phyloP scores from a whole-genome alignment of 37 sponge, comb jelly and placozoan species.

The Petrosia ficiformis region DNA sequence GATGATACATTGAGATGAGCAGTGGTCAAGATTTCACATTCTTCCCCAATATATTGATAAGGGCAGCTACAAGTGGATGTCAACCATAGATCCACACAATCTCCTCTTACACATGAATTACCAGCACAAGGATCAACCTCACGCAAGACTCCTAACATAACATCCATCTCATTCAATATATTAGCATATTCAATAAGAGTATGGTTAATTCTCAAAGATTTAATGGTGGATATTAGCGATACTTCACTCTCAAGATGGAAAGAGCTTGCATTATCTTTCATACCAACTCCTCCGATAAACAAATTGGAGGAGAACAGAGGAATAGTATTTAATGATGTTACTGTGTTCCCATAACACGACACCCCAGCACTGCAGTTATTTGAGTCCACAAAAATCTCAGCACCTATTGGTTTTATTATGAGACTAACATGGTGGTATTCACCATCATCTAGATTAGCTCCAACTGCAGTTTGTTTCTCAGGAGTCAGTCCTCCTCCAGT shows the following conservation, averaged over 20 bases:
- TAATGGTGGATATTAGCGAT: not conserved
- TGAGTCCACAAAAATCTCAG: not conserved
- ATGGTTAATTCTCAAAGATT: not conserved
- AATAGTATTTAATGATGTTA: not conserved
- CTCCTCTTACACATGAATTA: not conserved
- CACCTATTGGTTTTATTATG: not conserved
- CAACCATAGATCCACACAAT: not conserved
- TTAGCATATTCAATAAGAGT: not conserved
- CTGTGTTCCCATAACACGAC: not conserved
- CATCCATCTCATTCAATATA: not conserved
- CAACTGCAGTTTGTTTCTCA: not conserved
- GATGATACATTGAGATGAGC: not conserved
- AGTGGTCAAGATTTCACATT: not conserved
- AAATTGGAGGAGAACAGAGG: not conserved
- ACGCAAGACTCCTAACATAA: not conserved
- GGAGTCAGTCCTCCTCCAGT: slow-evolving; percentile 1
- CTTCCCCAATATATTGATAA: not conserved
- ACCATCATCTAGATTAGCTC: not conserved
- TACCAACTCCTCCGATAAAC: not conserved
- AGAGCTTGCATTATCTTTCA: not conserved
- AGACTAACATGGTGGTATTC: not conserved
- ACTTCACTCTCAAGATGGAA: not conserved
- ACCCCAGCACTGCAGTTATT: not conserved
- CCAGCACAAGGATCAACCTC: not conserved
- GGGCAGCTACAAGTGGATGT: not conserved